phyloP scores from a whole-genome alignment of 2,888 invertebrate species.

The Rhamnusium bicolor region DNA sequence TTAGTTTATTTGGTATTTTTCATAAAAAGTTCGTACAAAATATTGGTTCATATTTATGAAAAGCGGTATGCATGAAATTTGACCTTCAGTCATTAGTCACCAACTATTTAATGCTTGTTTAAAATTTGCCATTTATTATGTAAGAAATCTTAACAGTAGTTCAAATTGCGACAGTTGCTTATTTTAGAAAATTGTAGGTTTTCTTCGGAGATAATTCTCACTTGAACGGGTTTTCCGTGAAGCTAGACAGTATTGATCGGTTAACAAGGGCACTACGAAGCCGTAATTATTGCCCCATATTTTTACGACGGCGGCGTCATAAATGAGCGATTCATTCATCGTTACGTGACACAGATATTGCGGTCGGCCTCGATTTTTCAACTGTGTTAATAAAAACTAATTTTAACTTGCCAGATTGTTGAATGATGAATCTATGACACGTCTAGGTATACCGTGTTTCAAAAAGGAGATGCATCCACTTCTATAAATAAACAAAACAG shows the following conservation, averaged over 20 bases:
- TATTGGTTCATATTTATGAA: neutral
- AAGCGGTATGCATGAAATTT: neutral
- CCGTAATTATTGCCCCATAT: neutral
- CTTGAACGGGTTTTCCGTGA: neutral
- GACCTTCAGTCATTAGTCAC: neutral
- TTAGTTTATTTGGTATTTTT: too few relatives aligned
- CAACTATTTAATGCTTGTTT: neutral
- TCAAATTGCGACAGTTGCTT: neutral
- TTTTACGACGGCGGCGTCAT: neutral
- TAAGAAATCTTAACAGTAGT: neutral
- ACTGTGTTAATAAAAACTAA: neutral
- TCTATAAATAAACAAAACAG: neutral
- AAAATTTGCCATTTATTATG: neutral
- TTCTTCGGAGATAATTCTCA: neutral
- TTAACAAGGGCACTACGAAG: conserved; percentile 19
- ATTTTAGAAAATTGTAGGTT: neutral
- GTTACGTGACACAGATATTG: neutral
- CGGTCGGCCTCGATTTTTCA: neutral
- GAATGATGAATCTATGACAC: neutral
- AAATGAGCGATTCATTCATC: neutral
- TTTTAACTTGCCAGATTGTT: conserved; percentile 3
- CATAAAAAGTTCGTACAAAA: too few relatives aligned
- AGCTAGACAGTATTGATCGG: conserved; percentile 17
- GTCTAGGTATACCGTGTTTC: neutral
- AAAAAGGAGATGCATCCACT: neutral